Conservation (phyloP, 2,888 invertebrate genomes). For the Theristus sp. region DNA sequence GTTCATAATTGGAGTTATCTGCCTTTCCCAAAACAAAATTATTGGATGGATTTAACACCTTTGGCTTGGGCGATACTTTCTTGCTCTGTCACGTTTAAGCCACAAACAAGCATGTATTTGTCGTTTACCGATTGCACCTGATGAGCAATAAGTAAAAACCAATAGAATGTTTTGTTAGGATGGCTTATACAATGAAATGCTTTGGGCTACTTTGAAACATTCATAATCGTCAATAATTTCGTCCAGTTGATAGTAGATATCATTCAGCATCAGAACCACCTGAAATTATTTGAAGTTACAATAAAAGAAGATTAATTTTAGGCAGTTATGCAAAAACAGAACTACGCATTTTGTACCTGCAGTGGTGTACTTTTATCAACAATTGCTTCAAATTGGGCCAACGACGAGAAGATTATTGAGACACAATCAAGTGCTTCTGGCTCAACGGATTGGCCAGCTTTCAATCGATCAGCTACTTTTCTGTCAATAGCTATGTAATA, state of each 20-base stretch:
- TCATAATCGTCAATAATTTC: constrained; percentile 44
- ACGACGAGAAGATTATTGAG: constrained; percentile 73
- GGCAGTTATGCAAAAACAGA: too few relatives aligned
- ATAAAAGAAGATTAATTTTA: not conserved
- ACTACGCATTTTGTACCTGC: too few relatives aligned
- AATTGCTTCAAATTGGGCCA: constrained; percentile 77
- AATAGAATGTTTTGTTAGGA: not conserved
- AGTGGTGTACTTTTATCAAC: constrained; percentile 78
- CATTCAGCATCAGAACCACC: constrained; percentile 57
- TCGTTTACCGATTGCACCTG: constrained; percentile 8
- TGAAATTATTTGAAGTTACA: not conserved
- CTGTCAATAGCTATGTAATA: constrained; percentile 35
- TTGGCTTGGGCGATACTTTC: not conserved
- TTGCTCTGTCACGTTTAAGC: not conserved
- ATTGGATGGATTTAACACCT: not conserved
- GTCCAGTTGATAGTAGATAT: constrained; percentile 67
- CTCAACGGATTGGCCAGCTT: constrained; percentile 67
- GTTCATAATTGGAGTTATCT: too few relatives aligned
- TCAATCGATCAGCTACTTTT: constrained; percentile 76
- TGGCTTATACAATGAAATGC: not conserved
- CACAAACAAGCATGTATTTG: constrained; percentile 4
- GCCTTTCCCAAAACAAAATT: not conserved
- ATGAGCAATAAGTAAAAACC: not conserved
- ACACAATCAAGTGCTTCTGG: constrained; percentile 78
- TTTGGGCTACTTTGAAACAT: not conserved